Evolutionary conservation across 2,888 invertebrate species (phyloP), one percentile per base, ranked within the genome.

Genomic region (Heliconius sara): DNA sequence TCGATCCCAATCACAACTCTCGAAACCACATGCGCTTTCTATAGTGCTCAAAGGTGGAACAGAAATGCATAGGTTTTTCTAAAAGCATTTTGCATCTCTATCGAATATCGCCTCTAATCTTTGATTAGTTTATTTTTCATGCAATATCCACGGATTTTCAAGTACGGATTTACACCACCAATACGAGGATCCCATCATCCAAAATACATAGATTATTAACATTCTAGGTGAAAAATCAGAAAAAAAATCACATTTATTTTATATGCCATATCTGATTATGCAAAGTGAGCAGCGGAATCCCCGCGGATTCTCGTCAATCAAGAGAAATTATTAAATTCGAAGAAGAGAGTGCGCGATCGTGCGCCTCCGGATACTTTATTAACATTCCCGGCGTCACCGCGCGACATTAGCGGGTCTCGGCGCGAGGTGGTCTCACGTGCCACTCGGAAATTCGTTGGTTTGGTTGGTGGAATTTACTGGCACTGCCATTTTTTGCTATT

Each of bases 291-390:
- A 66, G 65, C 75, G 72, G 39, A 79, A 67, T 73, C 76, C 47
- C 67, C 52, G 27, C 39, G 68, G 79, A 72, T 70, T 72, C 71
- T 78, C 82, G 76, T 82, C 83, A 83, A 83, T 83, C 81, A 83
- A 72, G 77, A 52, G 80, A 79, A 82, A 80, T 82, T 84, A 84
- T 84, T 83, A 84, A 84, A 84, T 84, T 83, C 80, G 72, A 66
- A 72, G 76, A 76, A 73, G 76, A 70, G 79, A 72, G 74, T 68
- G 79, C 65, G 74, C 77, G 72, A 80, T 77, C 76, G 80, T 75
- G 78, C 79, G 80, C 80, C 68, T 63, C 74, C 79, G 75, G 75
- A 74, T 75, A 70, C 78, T 79, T 82, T 83, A 81, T 84, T 84
- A 83, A 82, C 81, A 83, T 83, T 84, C 83, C 79, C 70, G 39